Evolutionary conservation across 2,113 vertebrate genomes (phyloP), one percentile per base, ranked within the genome.

Genomic region (Chamaetylas fuelleborni): DNA sequence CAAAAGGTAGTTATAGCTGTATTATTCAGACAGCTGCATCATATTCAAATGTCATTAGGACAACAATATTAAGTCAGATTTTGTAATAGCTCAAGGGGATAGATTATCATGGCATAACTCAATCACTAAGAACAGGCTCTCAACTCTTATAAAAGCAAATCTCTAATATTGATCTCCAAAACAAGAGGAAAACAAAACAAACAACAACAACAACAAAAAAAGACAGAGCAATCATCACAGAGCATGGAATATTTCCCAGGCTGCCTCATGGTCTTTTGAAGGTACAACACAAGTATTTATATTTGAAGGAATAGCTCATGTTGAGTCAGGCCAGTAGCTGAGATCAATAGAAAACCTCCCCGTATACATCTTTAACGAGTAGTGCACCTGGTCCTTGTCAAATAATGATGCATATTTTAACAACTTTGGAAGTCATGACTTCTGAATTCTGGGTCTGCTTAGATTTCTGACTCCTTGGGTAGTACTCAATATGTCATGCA

Each of bases 1-100:
- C 81, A 81, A 85, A 90, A 83, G 6, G 11, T 70, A 81, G 64
- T 85, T 96, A 88, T 48, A 89, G 81, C 42, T 76, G 53, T 76
- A 81, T 50, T 26, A 95, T 83, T 94, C 88, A 94, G 56, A 72
- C 61, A 84, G 51, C 40, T 84, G 73, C 56, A 93, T 95, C 74
- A 73, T 95, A 94, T 95, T 95, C 90, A 96, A 95, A 94, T 95
- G 51, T 72, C 82, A 94, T 86, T 94, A 95, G 83, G 40, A 38
- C 36, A 92, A 77, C 47, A 78, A 26, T 94, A 88, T 92, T 86
- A 96, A 96, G 67, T 78, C 42, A 74, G 66, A 43, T 95, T 94
- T 92, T 91, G 66, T 93, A 96, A 79, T 60, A 96, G 91, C 88
- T 95, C 64, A 90, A 77, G 53, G 64, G 45, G 45, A 20, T 87